A percentile compares a stretch with the other conserved stretches of the same genome.
Evolutionary conservation across 2,113 vertebrate genomes (phyloP).

Genomic region (Struthio camelus): DNA sequence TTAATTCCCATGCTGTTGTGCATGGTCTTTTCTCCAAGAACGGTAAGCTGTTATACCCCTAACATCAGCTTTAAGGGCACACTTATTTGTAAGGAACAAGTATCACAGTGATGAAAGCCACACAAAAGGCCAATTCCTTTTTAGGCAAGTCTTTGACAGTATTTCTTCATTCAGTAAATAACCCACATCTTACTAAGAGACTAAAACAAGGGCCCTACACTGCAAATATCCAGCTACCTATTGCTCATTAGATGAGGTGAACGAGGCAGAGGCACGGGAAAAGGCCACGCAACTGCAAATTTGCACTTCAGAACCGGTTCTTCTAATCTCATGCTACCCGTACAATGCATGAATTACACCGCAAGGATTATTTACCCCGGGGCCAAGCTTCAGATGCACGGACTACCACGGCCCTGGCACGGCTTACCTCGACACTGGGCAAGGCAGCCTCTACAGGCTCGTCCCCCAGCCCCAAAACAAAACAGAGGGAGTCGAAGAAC

Average conservation of each 20-base stretch:
- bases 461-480: too few relatives aligned
- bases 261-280: not conserved
- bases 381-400: not conserved
- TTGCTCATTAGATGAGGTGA: not conserved
- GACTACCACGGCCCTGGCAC: not conserved
- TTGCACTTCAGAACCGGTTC: not conserved
- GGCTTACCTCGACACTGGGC: not conserved
- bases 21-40: not conserved
- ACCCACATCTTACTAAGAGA: not conserved
- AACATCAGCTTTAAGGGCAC: not conserved
- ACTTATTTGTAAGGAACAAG: not conserved
- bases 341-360: not conserved
- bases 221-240: not conserved
- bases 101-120: not conserved
- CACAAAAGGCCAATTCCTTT: not conserved
- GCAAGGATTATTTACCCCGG: not conserved
- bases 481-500: not conserved
- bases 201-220: not conserved
- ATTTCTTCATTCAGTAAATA: not conserved
- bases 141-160: not conserved
- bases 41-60: not conserved
- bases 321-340: not conserved
- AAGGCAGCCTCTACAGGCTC: not conserved
- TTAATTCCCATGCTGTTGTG: not conserved
- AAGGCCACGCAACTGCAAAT: not conserved